Percentiles rank a stretch among this genome's conserved stretches.
phyloP scores from a whole-genome alignment of 1,140 invertebrate species.

The Solen grandis region DNA sequence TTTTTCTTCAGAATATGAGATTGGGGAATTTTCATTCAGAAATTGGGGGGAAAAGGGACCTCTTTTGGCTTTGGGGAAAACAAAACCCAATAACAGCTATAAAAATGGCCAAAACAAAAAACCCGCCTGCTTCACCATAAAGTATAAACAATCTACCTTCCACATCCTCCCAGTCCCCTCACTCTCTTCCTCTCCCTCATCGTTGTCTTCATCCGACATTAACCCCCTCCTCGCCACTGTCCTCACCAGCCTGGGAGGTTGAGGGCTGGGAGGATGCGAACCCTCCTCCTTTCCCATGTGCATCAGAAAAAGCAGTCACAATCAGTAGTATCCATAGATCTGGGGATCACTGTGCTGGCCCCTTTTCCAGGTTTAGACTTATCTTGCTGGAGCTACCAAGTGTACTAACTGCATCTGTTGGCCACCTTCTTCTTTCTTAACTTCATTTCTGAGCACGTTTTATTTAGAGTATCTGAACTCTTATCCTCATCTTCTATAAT shows the following conservation, averaged over 20 bases:
- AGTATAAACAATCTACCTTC: constrained; percentile 59
- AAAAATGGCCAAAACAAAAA: neutral
- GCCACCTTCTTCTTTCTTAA: too few species aligned
- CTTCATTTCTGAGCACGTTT: too few species aligned
- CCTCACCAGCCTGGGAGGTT: neutral
- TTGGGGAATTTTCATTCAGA: too few species aligned
- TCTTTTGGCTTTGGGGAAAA: too few species aligned
- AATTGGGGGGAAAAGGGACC: too few species aligned
- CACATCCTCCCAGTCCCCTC: constrained; percentile 81
- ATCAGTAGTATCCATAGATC: constrained; percentile 33
- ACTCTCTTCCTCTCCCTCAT: constrained; percentile 12
- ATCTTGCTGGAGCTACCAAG: too few species aligned
- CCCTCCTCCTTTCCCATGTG: constrained; percentile 45
- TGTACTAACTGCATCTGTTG: too few species aligned
- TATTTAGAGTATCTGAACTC: too few species aligned
- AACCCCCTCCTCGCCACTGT: neutral
- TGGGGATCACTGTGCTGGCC: too few species aligned
- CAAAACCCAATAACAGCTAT: neutral
- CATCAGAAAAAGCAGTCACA: constrained; percentile 25
- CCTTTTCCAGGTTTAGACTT: too few species aligned
- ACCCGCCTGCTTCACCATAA: neutral
- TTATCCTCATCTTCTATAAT: too few species aligned
- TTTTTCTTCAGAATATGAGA: neutral
- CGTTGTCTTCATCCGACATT: neutral
- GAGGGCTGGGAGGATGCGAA: neutral